Evolutionary conservation across 2,888 invertebrate genomes (phyloP).

Genomic region (Scaptomyza reducta): DNA sequence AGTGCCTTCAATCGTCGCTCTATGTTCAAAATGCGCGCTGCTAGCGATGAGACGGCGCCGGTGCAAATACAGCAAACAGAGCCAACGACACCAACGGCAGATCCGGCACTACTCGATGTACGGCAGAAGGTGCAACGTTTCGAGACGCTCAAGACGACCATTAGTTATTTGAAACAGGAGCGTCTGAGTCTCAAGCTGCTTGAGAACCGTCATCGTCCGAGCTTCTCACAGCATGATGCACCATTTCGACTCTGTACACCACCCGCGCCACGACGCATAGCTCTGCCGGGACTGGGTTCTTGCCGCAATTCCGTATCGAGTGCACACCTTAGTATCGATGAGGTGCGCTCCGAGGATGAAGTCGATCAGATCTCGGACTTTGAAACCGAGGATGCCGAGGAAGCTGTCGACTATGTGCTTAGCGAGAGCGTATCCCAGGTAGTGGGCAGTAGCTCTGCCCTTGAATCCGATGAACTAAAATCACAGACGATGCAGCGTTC

Average conservation of each 20-base stretch:
- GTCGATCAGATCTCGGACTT: slow-evolving; percentile 80
- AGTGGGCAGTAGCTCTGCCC: slow-evolving; percentile 14
- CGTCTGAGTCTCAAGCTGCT: slow-evolving; percentile 62
- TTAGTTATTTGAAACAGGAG: slow-evolving; percentile 55
- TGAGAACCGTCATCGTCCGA: slow-evolving; percentile 57
- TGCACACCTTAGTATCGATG: slow-evolving; percentile 70
- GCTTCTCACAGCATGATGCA: slow-evolving; percentile 42
- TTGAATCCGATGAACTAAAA: slow-evolving; percentile 22
- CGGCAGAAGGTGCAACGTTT: slow-evolving; percentile 79
- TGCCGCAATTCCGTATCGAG: slow-evolving; percentile 43
- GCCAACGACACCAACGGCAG: slow-evolving; percentile 46
- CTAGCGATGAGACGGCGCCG: slow-evolving; percentile 24
- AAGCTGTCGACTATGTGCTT: slow-evolving; percentile 55
- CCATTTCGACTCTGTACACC: slow-evolving; percentile 26
- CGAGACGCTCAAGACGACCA: slow-evolving; percentile 69
- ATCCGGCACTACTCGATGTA: slow-evolving; percentile 78
- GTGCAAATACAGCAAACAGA: not conserved
- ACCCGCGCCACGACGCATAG: slow-evolving; percentile 58
- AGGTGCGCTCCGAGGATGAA: slow-evolving; percentile 83
- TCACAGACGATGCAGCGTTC: slow-evolving; percentile 53
- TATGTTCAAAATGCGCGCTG: slow-evolving; percentile 72
- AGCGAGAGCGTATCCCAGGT: slow-evolving; percentile 64
- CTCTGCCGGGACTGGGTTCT: slow-evolving; percentile 49
- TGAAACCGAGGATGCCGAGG: slow-evolving; percentile 36
- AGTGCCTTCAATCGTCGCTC: slow-evolving; percentile 77